Conservation (phyloP, 2,113 vertebrate genomes). For the Amazona vittata region DNA sequence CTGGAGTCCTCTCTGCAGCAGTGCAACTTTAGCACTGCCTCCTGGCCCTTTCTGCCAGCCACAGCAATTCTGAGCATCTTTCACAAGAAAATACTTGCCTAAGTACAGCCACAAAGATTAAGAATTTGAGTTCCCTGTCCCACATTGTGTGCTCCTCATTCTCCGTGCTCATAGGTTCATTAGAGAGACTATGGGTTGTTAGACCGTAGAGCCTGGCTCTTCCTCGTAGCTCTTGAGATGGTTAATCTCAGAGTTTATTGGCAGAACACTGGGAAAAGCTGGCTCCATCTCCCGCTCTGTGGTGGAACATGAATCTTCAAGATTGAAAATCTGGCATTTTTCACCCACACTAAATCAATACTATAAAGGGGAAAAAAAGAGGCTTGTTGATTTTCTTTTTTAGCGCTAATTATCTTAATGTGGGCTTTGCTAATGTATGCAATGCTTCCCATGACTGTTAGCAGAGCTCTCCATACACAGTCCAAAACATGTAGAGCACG, state of each 20-base stretch:
- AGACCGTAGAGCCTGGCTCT: neutral
- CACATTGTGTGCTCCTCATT: neutral
- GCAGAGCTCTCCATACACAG: slow-evolving; percentile 17
- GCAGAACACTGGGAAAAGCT: slow-evolving; percentile 33
- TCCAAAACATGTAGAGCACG: slow-evolving; percentile 45
- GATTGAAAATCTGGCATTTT: slow-evolving; percentile 47
- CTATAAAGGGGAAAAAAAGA: slow-evolving; percentile 28
- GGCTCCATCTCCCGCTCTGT: slow-evolving; percentile 26
- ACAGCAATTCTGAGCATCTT: neutral
- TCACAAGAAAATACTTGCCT: neutral
- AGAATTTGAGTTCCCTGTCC: neutral
- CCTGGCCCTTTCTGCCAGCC: neutral
- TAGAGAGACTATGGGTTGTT: neutral
- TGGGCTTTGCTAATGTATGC: slow-evolving; percentile 49
- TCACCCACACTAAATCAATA: slow-evolving; percentile 47
- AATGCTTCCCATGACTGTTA: slow-evolving; percentile 20
- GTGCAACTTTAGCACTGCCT: neutral
- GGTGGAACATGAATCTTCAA: slow-evolving; percentile 33
- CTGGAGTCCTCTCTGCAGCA: neutral
- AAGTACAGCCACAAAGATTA: neutral
- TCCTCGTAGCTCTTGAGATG: neutral
- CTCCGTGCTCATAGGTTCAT: neutral
- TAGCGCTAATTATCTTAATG: slow-evolving; percentile 47
- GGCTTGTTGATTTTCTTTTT: slow-evolving; percentile 29
- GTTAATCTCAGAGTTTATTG: neutral